phyloP scores from a whole-genome alignment of 2,797 vertebrate species.

The Sciaenops ocellatus region DNA sequence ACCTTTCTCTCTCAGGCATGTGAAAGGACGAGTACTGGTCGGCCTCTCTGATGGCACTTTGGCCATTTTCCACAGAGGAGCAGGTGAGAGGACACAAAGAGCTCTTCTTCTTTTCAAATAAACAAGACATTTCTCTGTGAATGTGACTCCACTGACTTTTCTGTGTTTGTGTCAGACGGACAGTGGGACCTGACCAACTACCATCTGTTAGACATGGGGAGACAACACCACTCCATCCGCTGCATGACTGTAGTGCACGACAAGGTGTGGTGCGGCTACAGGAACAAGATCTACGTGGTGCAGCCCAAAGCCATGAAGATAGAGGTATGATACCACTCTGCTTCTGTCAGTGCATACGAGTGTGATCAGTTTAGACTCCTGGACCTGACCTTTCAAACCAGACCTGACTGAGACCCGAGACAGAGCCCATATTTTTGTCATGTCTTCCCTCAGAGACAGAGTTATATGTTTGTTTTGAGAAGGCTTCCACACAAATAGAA shows the following conservation, averaged over 20 bases:
- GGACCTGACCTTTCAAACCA: not conserved
- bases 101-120: not conserved
- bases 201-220: constrained; percentile 94
- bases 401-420: not conserved
- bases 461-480: too few relatives aligned
- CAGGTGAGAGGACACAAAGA: constrained; percentile 86
- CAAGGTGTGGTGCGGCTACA: constrained; percentile 98
- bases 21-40: constrained; percentile 97
- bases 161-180: constrained; percentile 87
- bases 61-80: constrained; percentile 97
- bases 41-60: constrained; percentile 95
- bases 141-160: not conserved
- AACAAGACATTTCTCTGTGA: not conserved
- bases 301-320: constrained; percentile 99
- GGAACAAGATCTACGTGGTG: constrained; percentile 98
- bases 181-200: constrained; percentile 99
- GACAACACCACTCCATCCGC: constrained; percentile 94
- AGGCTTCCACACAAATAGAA: too few relatives aligned
- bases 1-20: constrained; percentile 85
- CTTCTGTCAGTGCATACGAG: not conserved
- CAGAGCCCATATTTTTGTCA: not conserved
- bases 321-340: constrained; percentile 84
- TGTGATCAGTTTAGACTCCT: not conserved
- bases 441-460: too few relatives aligned
- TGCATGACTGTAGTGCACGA: constrained; percentile 98